phyloP scores from a whole-genome alignment of 2,888 invertebrate species.

The Meliscaeva auricollis region DNA sequence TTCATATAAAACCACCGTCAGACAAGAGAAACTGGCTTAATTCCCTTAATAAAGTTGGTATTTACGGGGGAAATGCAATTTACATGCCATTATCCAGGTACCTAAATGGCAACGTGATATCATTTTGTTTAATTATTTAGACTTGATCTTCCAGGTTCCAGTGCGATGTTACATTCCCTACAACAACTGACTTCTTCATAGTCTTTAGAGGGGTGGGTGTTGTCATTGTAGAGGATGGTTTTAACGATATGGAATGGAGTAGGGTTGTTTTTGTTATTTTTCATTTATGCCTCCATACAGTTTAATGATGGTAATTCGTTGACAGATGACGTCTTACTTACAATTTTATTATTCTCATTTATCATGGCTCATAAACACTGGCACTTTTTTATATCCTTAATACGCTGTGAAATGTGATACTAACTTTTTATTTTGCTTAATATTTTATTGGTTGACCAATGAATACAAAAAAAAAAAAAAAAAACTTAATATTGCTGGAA shows the following conservation, averaged over 20 bases:
- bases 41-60: conserved; percentile 32
- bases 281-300: conserved; percentile 27
- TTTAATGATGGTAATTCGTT: conserved; percentile 49
- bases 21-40: conserved; percentile 26
- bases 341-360: conserved; percentile 50
- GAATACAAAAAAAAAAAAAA: conserved; percentile 1
- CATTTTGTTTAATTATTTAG: conserved; percentile 41
- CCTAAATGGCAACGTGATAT: conserved; percentile 33
- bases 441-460: conserved; percentile 49
- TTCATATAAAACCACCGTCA: conserved; percentile 10
- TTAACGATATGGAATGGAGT: not conserved
- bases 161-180: not conserved
- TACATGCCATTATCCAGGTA: conserved; percentile 41
- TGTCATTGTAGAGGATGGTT: not conserved
- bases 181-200: not conserved
- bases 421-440: conserved; percentile 36
- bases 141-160: conserved; percentile 2
- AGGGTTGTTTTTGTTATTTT: conserved; percentile 10
- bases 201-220: not conserved
- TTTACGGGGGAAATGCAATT: conserved; percentile 25
- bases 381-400: conserved; percentile 35
- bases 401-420: conserved; percentile 35
- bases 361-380: conserved; percentile 40
- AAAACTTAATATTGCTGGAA: not conserved
- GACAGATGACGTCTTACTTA: conserved; percentile 67